Evolutionary conservation across 2,797 vertebrate genomes (phyloP).

Genomic region (Morelia viridis): DNA sequence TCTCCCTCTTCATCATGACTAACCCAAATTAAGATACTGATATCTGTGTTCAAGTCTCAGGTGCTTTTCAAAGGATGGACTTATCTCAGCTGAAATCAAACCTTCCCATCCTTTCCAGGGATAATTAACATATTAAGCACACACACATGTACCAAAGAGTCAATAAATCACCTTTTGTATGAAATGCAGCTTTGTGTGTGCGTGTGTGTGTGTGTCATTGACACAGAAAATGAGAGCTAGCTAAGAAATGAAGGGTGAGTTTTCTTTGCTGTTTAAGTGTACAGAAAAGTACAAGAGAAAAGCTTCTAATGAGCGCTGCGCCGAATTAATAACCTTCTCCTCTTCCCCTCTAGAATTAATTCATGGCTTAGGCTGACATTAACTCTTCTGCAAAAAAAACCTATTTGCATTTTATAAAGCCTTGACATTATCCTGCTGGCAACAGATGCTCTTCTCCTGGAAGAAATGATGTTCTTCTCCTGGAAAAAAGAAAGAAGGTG

Average conservation of each 20-base stretch:
- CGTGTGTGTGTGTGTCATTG: neutral
- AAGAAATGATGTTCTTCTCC: neutral
- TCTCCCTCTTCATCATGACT: neutral
- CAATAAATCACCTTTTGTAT: neutral
- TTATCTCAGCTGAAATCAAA: neutral
- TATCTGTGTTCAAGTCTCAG: neutral
- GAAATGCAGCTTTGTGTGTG: too few species aligned
- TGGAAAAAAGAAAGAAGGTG: too few species aligned
- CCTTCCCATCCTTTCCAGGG: neutral
- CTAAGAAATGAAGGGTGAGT: neutral
- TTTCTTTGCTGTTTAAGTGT: neutral
- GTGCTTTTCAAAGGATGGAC: neutral
- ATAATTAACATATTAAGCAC: neutral
- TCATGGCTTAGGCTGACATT: constrained; percentile 36
- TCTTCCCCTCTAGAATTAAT: constrained; percentile 47
- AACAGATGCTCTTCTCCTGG: constrained; percentile 32
- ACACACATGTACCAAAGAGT: neutral
- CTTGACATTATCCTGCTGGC: constrained; percentile 37
- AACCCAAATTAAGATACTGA: neutral
- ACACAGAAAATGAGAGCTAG: neutral
- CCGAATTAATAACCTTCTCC: constrained; percentile 43
- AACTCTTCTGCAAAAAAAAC: constrained; percentile 46
- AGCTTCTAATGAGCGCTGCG: constrained; percentile 6
- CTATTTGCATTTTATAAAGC: constrained; percentile 55
- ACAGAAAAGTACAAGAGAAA: neutral